Evolutionary conservation across 2,888 invertebrate species (phyloP).

Genomic region (Eudasyphora cyanicolor): DNA sequence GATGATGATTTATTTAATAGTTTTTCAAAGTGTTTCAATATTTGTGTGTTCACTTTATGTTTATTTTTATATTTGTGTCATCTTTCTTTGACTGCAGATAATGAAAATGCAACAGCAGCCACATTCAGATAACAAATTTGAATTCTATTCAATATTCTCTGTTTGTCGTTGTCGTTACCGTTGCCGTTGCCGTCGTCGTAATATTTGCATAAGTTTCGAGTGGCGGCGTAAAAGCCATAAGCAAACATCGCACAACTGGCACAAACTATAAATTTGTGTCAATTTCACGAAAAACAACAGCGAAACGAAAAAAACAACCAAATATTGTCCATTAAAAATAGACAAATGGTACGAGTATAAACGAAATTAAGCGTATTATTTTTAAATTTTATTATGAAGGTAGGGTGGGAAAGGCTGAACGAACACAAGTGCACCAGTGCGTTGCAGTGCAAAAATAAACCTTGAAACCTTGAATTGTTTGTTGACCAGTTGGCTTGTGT

Average conservation of each 20-base stretch:
- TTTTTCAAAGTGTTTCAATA: slow-evolving; percentile 12
- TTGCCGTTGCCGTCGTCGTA: background rate
- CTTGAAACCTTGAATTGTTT: background rate
- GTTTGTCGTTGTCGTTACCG: background rate
- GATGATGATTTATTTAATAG: slow-evolving; percentile 38
- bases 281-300: too few relatives aligned
- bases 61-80: slow-evolving; percentile 64
- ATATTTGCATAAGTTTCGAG: background rate
- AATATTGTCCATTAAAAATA: background rate
- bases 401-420: background rate
- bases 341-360: background rate
- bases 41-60: slow-evolving; percentile 37
- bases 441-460: background rate
- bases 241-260: background rate
- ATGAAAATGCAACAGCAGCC: slow-evolving; percentile 3
- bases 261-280: background rate
- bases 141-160: background rate
- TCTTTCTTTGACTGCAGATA: slow-evolving; percentile 55
- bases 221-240: background rate
- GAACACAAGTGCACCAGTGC: background rate
- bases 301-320: too few relatives aligned
- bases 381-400: background rate
- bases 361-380: background rate
- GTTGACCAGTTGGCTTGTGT: background rate
- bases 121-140: background rate